Percentiles rank a stretch among this genome's conserved stretches.
These are phyloP conservation scores for Helleia helle DNA, from an alignment of 2,888 invertebrate species.

Conservation along the genomic window DNA sequence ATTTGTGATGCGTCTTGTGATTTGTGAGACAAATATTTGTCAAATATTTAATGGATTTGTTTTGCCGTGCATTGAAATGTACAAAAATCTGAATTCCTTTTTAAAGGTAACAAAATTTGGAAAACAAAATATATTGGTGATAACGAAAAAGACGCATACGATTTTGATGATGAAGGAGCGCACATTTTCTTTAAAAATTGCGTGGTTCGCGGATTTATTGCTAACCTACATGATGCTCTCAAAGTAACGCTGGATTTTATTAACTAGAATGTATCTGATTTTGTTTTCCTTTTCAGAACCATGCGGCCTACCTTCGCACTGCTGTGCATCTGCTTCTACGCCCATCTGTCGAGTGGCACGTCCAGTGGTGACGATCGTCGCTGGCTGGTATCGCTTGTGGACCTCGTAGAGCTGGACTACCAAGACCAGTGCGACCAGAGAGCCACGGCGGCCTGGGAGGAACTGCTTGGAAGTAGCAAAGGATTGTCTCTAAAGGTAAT, in stretches of 20 bases:
- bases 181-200: no score
- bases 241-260: neutral
- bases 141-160: no score
- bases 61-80: no score
- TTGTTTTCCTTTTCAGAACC: constrained; percentile 32
- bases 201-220: no score
- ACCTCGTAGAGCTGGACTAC: constrained; percentile 61
- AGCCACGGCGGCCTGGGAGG: constrained; percentile 53
- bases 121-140: no score
- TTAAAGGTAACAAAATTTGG: no score
- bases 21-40: no score
- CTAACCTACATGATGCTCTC: no score
- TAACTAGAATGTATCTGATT: neutral
- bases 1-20: no score
- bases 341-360: constrained; percentile 46
- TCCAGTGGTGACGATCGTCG: constrained; percentile 48
- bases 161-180: no score
- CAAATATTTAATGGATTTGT: no score
- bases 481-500: constrained; percentile 47
- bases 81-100: no score
- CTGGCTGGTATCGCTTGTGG: constrained; percentile 51
- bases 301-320: constrained; percentile 45
- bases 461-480: constrained; percentile 44
- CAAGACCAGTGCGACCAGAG: constrained; percentile 57
- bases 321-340: constrained; percentile 39